A percentile compares a stretch with the other conserved stretches of the same genome.
Conservation (phyloP, 2,113 vertebrate species). For the Daphoenositta chrysoptera region DNA sequence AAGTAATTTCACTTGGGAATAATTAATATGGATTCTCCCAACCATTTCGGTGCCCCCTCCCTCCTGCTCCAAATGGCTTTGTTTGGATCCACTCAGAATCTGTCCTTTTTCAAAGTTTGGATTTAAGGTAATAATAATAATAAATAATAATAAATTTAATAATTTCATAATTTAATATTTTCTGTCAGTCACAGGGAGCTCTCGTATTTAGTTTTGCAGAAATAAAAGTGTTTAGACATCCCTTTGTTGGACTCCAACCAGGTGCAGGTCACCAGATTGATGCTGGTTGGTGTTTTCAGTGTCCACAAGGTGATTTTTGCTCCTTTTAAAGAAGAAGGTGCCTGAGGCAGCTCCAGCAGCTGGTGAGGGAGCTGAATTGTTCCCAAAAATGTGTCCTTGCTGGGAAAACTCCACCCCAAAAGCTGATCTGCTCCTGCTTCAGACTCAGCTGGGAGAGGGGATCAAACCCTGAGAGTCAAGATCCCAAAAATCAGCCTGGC, state of each 20-base stretch:
- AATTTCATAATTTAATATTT: background rate
- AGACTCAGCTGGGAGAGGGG: conserved; percentile 33
- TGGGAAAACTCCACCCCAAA: conserved; percentile 30
- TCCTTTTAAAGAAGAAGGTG: conserved; percentile 36
- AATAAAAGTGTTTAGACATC: conserved; percentile 4
- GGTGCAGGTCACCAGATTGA: background rate
- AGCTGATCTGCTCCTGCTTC: conserved; percentile 62
- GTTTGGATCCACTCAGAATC: background rate
- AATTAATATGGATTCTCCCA: background rate
- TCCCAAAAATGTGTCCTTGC: conserved; percentile 56
- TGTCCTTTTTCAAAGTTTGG: background rate
- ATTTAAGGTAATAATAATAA: background rate
- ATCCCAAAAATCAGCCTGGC: conserved; percentile 61
- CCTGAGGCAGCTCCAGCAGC: conserved; percentile 65
- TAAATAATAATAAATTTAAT: too few species aligned
- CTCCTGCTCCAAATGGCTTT: background rate
- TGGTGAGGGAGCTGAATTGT: conserved; percentile 50
- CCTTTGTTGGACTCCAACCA: background rate
- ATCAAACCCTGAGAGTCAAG: conserved; percentile 60
- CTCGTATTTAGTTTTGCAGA: background rate
- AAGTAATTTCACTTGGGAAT: background rate
- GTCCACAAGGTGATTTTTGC: conserved; percentile 61
- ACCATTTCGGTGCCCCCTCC: background rate
- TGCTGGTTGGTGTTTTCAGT: conserved; percentile 26
- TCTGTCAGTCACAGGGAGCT: background rate